A percentile compares a stretch with the other conserved stretches of the same genome.
Conservation (phyloP, 2,888 invertebrate species). For the Meteorus cinctellus region DNA sequence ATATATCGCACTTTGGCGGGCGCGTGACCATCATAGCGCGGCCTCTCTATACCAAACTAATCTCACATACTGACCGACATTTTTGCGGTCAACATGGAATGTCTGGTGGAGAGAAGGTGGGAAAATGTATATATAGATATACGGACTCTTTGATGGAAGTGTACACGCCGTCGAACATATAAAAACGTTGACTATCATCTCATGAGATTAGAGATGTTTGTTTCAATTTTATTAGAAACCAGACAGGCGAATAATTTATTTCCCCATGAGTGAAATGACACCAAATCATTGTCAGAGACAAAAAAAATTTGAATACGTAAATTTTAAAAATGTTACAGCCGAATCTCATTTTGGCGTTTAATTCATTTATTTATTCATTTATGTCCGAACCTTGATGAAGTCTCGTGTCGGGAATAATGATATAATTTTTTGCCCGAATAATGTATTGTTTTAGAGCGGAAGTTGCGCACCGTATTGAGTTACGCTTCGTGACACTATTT, state of each 20-base stretch:
- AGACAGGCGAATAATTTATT: neutral
- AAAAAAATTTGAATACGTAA: neutral
- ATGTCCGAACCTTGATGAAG: neutral
- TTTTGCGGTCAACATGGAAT: constrained; percentile 59
- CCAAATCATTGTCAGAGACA: neutral
- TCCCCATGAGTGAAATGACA: neutral
- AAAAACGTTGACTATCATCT: constrained; percentile 12
- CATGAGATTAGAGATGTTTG: constrained; percentile 3
- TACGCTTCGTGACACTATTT: constrained; percentile 31
- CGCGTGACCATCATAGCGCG: constrained; percentile 2
- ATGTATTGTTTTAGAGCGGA: constrained; percentile 17
- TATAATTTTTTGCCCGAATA: constrained; percentile 1
- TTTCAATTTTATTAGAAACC: neutral
- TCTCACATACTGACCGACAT: constrained; percentile 60
- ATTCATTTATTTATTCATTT: constrained; percentile 7
- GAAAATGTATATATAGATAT: constrained; percentile 23
- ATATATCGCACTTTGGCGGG: constrained; percentile 23
- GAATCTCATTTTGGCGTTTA: neutral
- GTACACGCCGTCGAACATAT: constrained; percentile 9
- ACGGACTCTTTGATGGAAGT: neutral
- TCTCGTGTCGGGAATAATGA: neutral
- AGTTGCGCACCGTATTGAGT: constrained; percentile 20
- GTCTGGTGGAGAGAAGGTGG: constrained; percentile 36
- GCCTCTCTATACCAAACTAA: constrained; percentile 39
- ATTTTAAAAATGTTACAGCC: neutral